These are phyloP conservation scores for Spinibarbus caldwelli DNA, from an alignment of 2,797 vertebrate genomes.

Conservation along the genomic window DNA sequence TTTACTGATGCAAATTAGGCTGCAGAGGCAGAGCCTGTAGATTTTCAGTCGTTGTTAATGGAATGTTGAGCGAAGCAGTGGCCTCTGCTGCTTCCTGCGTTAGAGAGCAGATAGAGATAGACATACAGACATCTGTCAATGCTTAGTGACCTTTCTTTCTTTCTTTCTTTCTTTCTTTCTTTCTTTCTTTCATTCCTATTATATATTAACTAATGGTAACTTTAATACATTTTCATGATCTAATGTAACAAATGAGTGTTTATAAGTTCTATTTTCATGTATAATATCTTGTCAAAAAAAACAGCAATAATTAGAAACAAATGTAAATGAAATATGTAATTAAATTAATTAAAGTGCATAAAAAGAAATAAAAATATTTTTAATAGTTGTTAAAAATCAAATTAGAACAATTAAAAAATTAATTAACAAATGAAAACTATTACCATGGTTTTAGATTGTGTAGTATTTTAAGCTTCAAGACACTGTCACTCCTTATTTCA, in stretches of 20 bases:
- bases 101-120: not conserved
- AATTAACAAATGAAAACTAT: not conserved
- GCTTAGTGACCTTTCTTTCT: not conserved
- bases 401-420: not conserved
- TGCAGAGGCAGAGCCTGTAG: slow-evolving; percentile 65
- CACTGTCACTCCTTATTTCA: not conserved
- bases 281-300: not conserved
- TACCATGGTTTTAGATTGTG: not conserved
- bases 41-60: slow-evolving; percentile 69
- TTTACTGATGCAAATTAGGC: slow-evolving; percentile 84
- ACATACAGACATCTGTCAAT: not conserved
- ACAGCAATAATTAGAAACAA: not conserved
- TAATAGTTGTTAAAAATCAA: not conserved
- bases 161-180: too few species aligned
- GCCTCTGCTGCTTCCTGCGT: slow-evolving; percentile 46
- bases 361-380: not conserved
- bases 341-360: not conserved
- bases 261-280: not conserved
- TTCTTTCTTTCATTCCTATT: too few species aligned
- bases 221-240: not conserved
- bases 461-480: not conserved
- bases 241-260: not conserved
- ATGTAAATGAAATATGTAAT: not conserved
- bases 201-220: not conserved
- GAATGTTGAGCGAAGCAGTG: slow-evolving; percentile 70